Evolutionary conservation across 35 echinoderm and acorn worm species (phyloP).

Genomic region (Heliocidaris erythrogramma): DNA sequence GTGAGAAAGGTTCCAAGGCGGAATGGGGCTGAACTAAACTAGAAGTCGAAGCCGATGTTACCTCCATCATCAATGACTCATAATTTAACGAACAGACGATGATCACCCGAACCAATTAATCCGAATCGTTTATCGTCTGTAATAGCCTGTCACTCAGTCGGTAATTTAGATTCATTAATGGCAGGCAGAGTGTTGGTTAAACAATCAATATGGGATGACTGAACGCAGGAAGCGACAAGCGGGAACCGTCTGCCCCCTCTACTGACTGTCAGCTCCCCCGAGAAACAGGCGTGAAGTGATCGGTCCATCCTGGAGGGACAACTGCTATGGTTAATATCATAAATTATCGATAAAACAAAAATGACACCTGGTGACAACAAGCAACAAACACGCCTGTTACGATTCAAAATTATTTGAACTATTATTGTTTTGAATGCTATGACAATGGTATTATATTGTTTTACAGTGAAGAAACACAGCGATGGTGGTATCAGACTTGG

Average conservation of each 20-base stretch:
- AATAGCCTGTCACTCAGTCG: neutral
- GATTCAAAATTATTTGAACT: no score
- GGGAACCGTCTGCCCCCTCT: neutral
- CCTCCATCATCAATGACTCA: neutral
- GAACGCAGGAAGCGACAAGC: neutral
- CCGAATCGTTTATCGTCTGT: neutral
- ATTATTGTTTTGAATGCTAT: neutral
- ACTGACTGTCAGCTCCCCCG: neutral
- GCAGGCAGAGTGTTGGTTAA: neutral
- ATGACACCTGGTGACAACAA: neutral
- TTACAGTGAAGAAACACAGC: no score
- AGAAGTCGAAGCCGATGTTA: no score
- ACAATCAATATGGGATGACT: neutral
- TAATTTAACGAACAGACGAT: neutral
- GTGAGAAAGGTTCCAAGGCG: no score
- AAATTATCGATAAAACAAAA: neutral
- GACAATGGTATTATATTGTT: no score
- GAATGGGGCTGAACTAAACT: no score
- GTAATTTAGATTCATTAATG: neutral
- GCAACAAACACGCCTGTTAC: neutral
- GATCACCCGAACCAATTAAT: neutral
- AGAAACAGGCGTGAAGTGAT: slow-evolving; percentile 9
- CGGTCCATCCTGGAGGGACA: neutral
- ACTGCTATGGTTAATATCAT: neutral
- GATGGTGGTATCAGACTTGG: no score